Conservation (phyloP, 1,140 invertebrate species). For the Cherax destructor region DNA sequence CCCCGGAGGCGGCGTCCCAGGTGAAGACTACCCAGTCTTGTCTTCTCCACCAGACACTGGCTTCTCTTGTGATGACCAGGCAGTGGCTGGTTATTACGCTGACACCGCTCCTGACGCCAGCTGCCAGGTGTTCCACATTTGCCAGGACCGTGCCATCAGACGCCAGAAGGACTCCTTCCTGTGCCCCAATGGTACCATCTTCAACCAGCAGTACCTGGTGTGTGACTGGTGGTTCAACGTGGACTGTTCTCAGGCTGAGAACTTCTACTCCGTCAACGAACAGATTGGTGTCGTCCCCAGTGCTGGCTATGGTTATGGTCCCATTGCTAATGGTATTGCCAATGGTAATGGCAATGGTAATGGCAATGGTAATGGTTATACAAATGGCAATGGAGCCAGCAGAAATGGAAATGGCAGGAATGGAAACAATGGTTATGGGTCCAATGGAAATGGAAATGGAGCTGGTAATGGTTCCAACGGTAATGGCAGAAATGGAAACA, state of each 20-base stretch:
- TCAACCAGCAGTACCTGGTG: constrained; percentile 79
- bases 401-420: background rate
- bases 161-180: constrained; percentile 75
- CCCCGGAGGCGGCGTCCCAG: constrained; percentile 67
- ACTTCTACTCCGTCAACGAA: constrained; percentile 76
- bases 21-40: constrained; percentile 73
- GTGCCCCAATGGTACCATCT: constrained; percentile 79
- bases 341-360: background rate
- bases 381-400: background rate
- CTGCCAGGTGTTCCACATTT: constrained; percentile 79
- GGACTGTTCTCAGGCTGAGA: constrained; percentile 75
- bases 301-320: background rate
- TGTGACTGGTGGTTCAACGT: constrained; percentile 81
- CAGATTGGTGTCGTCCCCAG: background rate
- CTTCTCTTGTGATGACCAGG: constrained; percentile 75
- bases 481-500: background rate
- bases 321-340: background rate
- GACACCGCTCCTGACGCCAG: constrained; percentile 74
- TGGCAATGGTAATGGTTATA: background rate
- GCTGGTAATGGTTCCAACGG: too few species aligned
- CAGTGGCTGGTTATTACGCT: constrained; percentile 69
- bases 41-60: constrained; percentile 74
- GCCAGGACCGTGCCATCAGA: constrained; percentile 76
- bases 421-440: background rate
- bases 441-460: background rate